Percentiles rank a stretch among this genome's conserved stretches.
These are phyloP conservation scores for Phalacrocorax pelagicus DNA, from an alignment of 2,113 vertebrate genomes.

Conservation along the genomic window DNA sequence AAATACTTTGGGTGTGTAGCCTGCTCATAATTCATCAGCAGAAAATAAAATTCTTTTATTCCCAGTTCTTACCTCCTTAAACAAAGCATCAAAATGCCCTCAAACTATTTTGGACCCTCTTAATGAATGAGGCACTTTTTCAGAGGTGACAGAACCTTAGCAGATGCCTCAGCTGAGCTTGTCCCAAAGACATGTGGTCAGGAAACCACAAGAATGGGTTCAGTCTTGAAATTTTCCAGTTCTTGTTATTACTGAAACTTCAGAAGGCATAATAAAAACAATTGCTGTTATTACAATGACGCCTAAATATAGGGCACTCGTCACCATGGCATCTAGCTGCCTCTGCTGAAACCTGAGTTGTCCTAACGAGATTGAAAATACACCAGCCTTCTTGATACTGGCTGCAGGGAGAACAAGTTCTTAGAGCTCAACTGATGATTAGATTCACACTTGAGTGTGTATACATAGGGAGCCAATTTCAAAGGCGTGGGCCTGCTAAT, in stretches of 20 bases:
- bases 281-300: background rate
- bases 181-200: background rate
- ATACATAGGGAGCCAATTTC: slow-evolving; percentile 28
- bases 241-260: background rate
- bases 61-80: background rate
- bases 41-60: background rate
- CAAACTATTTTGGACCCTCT: background rate
- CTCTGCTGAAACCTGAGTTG: background rate
- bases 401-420: slow-evolving; percentile 15
- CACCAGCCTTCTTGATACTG: background rate
- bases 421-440: background rate
- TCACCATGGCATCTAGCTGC: background rate
- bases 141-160: background rate
- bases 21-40: background rate
- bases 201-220: background rate
- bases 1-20: background rate
- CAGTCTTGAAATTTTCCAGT: background rate
- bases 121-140: background rate
- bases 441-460: slow-evolving; percentile 23
- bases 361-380: background rate
- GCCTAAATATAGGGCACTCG: background rate
- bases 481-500: slow-evolving; percentile 53
- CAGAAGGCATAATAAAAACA: background rate
- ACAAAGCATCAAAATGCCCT: background rate
- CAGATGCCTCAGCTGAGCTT: background rate